Conservation (phyloP, 2,888 invertebrate species). For the Aleiodes testaceus region DNA sequence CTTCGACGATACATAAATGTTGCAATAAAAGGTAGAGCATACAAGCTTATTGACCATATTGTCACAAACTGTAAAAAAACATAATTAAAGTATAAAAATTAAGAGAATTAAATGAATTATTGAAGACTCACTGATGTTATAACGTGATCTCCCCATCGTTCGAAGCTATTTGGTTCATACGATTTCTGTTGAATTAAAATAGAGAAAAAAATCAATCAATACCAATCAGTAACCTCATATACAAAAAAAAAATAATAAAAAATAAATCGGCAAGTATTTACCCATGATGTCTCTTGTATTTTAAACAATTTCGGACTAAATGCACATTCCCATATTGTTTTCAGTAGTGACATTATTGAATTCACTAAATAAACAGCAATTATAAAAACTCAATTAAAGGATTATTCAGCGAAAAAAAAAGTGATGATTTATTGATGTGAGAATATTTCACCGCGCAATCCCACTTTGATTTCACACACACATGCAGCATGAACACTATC, state of each 20-base stretch:
- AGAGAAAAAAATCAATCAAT: slow-evolving; percentile 11
- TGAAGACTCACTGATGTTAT: slow-evolving; percentile 78
- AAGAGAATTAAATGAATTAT: slow-evolving; percentile 25
- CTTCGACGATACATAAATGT: slow-evolving; percentile 82
- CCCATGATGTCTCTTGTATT: slow-evolving; percentile 76
- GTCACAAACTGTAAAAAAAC: slow-evolving; percentile 75
- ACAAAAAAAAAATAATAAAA: slow-evolving; percentile 30
- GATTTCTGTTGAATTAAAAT: slow-evolving; percentile 74
- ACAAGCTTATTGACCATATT: slow-evolving; percentile 81
- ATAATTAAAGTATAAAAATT: slow-evolving; percentile 18
- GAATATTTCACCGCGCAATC: slow-evolving; percentile 37
- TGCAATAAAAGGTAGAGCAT: slow-evolving; percentile 84
- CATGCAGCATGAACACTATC: neutral
- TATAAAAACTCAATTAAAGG: slow-evolving; percentile 6
- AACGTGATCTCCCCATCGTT: slow-evolving; percentile 84
- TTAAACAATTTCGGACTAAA: slow-evolving; percentile 83
- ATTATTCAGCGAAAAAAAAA: slow-evolving; percentile 11
- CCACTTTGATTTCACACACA: neutral
- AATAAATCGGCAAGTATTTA: slow-evolving; percentile 69
- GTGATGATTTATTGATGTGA: slow-evolving; percentile 27
- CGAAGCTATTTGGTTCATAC: slow-evolving; percentile 81
- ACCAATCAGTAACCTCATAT: slow-evolving; percentile 22
- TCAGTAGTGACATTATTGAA: slow-evolving; percentile 38
- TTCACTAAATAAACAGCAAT: neutral
- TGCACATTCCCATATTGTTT: slow-evolving; percentile 78